Evolutionary conservation across 2,113 vertebrate species (phyloP), one percentile per base, ranked within the genome.

Genomic region (Vicugna pacos): DNA sequence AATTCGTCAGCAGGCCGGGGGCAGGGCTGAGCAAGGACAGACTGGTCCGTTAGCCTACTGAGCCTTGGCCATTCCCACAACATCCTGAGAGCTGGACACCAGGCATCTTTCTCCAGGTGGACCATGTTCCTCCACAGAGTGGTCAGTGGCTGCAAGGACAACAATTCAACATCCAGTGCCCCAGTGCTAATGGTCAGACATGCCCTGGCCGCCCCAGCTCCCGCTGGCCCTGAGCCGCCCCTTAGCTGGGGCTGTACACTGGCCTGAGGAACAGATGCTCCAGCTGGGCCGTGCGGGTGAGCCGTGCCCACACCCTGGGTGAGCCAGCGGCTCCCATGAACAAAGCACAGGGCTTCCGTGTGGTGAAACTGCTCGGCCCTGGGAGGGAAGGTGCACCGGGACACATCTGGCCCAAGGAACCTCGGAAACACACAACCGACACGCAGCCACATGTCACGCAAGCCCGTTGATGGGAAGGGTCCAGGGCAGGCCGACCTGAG

Each of bases 91-190:
- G 54, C 28, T 20, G 1, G 4, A 20, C 4, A 19, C 52, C 50
- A 22, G 46, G 32, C 24, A 5, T 15, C 15, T 32, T 28, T 38
- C 42, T 46, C 32, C 28, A 35, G 69, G 32, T 5, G 10, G 42
- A 4, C 7, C 35, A 22, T 0, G 2, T 4, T 13, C 83, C 79
- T 89, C 50, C 7, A 3, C 46, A 3, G 38, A 7, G 65, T 6
- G 67, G 32, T 42, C 20, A 48, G 46, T 11, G 65, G 56, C 72
- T 35, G 0, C 58, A 6, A 15, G 67, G 60, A 35, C 42, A 58
- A 35, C 0, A 0, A 14, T 7, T 1, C 0, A 20, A 14, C 0
- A 0, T 38, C 81, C 58, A 56, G 14, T 2, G 38, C 26, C 69
- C 60, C 15, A 48, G 11, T 0, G 8, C 54, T 12, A 3, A 8